Conservation (phyloP, 2,888 invertebrate species). For the Abscondita cerata region DNA sequence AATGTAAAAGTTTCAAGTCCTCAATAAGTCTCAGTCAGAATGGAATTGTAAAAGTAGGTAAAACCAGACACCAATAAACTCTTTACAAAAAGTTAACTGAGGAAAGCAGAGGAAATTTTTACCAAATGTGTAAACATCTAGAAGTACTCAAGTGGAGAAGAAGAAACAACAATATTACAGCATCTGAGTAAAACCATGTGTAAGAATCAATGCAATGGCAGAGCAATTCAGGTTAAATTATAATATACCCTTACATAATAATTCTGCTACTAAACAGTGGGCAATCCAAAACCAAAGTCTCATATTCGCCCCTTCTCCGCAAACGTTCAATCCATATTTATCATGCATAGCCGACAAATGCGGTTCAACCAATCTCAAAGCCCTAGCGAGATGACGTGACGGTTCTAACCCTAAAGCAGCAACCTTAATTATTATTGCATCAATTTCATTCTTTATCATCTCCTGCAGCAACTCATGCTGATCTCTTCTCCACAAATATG, state of each 20-base stretch:
- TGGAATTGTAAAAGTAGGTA: too few species aligned
- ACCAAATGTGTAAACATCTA: too few species aligned
- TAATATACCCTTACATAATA: constrained; percentile 90
- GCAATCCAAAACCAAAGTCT: constrained; percentile 97
- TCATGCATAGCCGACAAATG: constrained; percentile 89
- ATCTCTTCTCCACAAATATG: constrained; percentile 96
- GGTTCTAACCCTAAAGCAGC: constrained; percentile 93
- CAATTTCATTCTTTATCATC: constrained; percentile 93
- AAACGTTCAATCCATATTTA: constrained; percentile 93
- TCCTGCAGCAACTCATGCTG: constrained; percentile 93
- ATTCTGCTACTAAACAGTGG: constrained; percentile 92
- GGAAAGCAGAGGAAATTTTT: too few species aligned
- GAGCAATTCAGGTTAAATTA: too few species aligned
- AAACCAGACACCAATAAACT: too few species aligned
- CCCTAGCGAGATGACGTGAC: constrained; percentile 84
- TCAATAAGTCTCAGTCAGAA: too few species aligned
- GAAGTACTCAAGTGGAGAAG: too few species aligned
- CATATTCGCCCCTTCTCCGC: constrained; percentile 99
- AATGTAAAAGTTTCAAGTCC: too few species aligned
- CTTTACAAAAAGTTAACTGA: too few species aligned
- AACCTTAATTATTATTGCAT: constrained; percentile 97
- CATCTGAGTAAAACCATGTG: too few species aligned
- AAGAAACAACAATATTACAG: too few species aligned
- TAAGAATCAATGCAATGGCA: too few species aligned
- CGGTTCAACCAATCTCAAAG: constrained; percentile 83